Evolutionary conservation across 35 echinoderm and acorn worm genomes (phyloP), one percentile per base, ranked within the genome.

Genomic region (Lytechinus pictus): DNA sequence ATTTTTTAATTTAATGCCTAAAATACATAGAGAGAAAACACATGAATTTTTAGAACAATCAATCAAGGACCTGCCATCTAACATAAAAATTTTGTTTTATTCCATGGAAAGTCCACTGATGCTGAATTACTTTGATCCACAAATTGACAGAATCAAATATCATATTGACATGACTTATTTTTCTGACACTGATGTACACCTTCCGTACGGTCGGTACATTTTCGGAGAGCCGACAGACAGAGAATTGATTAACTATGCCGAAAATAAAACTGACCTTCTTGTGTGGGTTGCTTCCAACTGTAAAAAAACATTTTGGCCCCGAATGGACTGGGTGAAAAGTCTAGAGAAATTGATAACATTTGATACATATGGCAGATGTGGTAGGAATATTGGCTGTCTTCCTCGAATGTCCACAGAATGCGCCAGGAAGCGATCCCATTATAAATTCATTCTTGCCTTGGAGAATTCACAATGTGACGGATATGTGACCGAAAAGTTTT

Each of bases 251-350:
- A 96, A 98, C 94, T 98, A 72, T 86, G 91, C 95, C 14, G 86
- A 56, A 7, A 96, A 95, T 12, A 98, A 98, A 57, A 98, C 96
- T 12, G 86, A 95, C 54, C 86, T 97, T 27, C 92, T 98, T 1
- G 96, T 96, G 1, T 98, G 97, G 97, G 95, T 97, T 94, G 97
- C 97, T 1, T 95, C 94, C 52, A 98, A 98, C 28, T 98, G 97
- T 28, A n/a, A 95, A 14, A 95, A 96, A 19, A 97, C 97, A 12
- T 97, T 97, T 54, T 98, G 96, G 96, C 95, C 96, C 1, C 94
- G 97, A 6, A 54, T 94, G 4, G 96, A 98, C 29, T 98, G 97
- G 66, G 97, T 98, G 0, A 87, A 91, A 14, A 94, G 96, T 19
- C 91, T 98, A 19, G 94, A 97, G 54, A 95, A 91, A 9, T 87